Conservation (phyloP, 2,888 invertebrate species). For the Amphipoea oculea region DNA sequence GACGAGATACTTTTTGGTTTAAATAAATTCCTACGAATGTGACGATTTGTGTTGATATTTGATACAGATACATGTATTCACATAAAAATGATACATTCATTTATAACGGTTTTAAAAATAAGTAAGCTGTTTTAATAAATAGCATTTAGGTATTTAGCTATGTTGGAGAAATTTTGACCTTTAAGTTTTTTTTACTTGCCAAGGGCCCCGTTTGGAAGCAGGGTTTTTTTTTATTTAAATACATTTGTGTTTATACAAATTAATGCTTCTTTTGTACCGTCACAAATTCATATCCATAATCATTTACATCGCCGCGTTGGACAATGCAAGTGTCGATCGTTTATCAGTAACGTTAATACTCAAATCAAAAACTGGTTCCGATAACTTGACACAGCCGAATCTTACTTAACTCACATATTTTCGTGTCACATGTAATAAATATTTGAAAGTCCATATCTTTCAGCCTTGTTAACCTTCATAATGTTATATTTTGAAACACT, state of each 20-base stretch:
- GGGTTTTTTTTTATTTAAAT: background rate
- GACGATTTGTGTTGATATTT: background rate
- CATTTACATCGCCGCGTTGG: slow-evolving; percentile 40
- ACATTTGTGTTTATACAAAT: background rate
- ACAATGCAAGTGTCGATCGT: slow-evolving; percentile 53
- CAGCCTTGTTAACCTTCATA: slow-evolving; percentile 76
- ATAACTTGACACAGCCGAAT: slow-evolving; percentile 69
- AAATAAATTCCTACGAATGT: background rate
- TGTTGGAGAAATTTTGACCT: background rate
- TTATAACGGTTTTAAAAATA: background rate
- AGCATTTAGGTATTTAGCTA: slow-evolving; percentile 2
- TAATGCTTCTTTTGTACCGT: slow-evolving; percentile 11
- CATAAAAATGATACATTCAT: background rate
- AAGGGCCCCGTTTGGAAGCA: background rate
- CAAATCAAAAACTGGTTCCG: slow-evolving; percentile 72
- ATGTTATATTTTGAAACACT: slow-evolving; percentile 75
- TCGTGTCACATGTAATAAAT: slow-evolving; percentile 73
- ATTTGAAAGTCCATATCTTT: slow-evolving; percentile 83
- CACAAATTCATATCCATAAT: slow-evolving; percentile 2
- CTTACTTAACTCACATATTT: slow-evolving; percentile 74
- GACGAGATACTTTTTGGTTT: slow-evolving; percentile 3
- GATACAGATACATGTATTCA: background rate
- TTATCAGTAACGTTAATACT: slow-evolving; percentile 62
- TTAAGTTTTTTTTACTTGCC: background rate
- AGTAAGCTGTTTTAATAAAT: background rate